Evolutionary conservation across 2,113 vertebrate genomes (phyloP), one percentile per base, ranked within the genome.

Genomic region (Urocolius indicus): DNA sequence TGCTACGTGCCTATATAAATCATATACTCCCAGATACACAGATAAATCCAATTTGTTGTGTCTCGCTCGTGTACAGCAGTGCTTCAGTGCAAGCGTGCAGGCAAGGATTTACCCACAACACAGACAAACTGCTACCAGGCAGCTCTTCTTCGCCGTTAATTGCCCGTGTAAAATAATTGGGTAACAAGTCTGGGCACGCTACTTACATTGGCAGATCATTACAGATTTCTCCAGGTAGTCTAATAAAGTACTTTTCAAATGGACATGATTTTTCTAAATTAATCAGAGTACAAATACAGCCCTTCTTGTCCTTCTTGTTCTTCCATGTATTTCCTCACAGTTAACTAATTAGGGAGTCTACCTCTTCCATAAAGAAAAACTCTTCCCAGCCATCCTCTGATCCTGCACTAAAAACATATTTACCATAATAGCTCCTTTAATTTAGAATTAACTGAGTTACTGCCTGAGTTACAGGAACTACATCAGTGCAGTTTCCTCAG

Each of bases 21-120:
- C 2, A 11, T 14, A 4, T 5, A 3, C 8, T 38, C 49, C 68
- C 27, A 8, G 1, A 7, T 9, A 9, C 2, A 2, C 30, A 62
- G 45, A 1, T 2, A 2, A 27, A 6, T 21, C 7, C 10, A n/a
- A 34, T 5, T 8, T 1, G 0, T 30, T 2, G 6, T 2, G 9
- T 2, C 12, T 21, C 2, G 0, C 34, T 21, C 13, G 2, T 12
- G 4, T 5, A 4, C 22, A 8, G 23, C 52, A 12, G 23, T 2
- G 7, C 12, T 0, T 1, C 8, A 0, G 30, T 4, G 14, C 11
- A 8, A 58, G 73, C 32, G 14, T 16, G 7, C 7, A 5, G 58
- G 46, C 94, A 90, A 90, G 87, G 89, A 91, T 55, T 91, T 95
- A 73, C 69, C 74, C 73, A 11, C 27, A 76, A 5, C 92, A 75